A percentile compares a stretch with the other conserved stretches of the same genome.
Evolutionary conservation across 2,797 vertebrate species (phyloP).

Genomic region (Melanogrammus aeglefinus): DNA sequence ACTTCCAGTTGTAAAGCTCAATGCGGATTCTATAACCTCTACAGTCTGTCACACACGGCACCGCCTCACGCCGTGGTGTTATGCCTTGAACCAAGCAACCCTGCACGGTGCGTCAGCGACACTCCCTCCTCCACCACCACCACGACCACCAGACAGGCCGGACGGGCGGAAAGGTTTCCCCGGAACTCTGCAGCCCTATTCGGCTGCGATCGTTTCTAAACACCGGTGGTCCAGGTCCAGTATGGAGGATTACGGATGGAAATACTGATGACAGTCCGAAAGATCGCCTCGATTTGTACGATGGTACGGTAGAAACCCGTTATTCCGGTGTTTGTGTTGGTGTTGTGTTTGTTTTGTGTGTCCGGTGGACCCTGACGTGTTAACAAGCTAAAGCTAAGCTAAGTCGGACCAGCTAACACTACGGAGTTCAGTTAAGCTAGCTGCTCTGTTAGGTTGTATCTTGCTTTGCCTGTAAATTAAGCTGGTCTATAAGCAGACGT

Average conservation of each 20-base stretch:
- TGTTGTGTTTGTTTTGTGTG: background rate
- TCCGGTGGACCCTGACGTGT: constrained; percentile 16
- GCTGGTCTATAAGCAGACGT: background rate
- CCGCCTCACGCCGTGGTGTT: constrained; percentile 27
- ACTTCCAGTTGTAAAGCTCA: background rate
- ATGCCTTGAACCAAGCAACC: background rate
- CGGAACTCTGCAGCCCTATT: constrained; percentile 71
- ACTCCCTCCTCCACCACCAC: constrained; percentile 44
- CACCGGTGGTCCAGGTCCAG: constrained; percentile 77
- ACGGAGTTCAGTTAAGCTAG: background rate
- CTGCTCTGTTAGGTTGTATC: background rate
- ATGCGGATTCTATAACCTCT: background rate
- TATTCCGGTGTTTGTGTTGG: background rate
- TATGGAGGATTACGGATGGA: constrained; percentile 88
- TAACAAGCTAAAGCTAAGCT: constrained; percentile 42
- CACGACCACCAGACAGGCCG: constrained; percentile 28
- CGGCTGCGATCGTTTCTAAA: constrained; percentile 73
- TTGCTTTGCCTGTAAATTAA: background rate
- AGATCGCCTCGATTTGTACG: constrained; percentile 96
- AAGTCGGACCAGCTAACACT: constrained; percentile 29
- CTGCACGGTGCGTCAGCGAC: constrained; percentile 35
- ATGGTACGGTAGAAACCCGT: constrained; percentile 76
- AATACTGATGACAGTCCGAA: constrained; percentile 93
- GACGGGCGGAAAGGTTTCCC: constrained; percentile 49
- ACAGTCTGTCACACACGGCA: background rate